Conservation (phyloP, 2,888 invertebrate species). For the Drosophila affinis region DNA sequence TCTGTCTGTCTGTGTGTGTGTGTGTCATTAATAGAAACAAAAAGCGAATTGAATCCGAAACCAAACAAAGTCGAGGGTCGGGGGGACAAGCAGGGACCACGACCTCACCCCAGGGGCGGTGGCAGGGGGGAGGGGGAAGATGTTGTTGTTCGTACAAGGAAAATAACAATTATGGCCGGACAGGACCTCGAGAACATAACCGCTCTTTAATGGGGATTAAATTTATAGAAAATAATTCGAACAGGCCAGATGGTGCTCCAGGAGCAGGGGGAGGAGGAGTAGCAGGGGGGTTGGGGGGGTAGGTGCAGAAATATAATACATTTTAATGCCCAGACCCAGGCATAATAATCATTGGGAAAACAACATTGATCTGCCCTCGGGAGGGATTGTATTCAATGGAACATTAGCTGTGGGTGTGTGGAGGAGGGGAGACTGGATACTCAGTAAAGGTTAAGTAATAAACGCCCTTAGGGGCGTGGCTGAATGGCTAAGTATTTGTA, state of each 20-base stretch:
- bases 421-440: too few relatives aligned
- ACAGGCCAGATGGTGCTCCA: constrained; percentile 12
- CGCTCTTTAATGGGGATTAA: constrained; percentile 45
- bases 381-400: not conserved
- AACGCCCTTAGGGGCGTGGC: not conserved
- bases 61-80: constrained; percentile 22
- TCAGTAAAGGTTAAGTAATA: not conserved
- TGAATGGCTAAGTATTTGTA: too few relatives aligned
- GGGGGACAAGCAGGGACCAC: constrained; percentile 10
- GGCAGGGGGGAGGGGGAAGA: constrained; percentile 23
- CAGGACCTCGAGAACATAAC: constrained; percentile 33
- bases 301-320: constrained; percentile 16
- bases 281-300: too few relatives aligned
- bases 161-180: constrained; percentile 72
- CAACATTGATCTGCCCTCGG: not conserved
- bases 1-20: constrained; percentile 23
- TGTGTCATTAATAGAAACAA: constrained; percentile 51
- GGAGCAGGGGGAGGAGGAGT: not conserved
- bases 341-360: constrained; percentile 19
- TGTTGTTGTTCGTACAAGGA: constrained; percentile 74
- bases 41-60: constrained; percentile 53
- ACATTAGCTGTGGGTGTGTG: not conserved
- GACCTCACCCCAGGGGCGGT: not conserved
- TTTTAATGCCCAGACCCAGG: constrained; percentile 10
- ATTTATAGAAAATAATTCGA: constrained; percentile 34